Percentiles rank a stretch among this genome's conserved stretches.
These are phyloP conservation scores for Druceiella hillmani DNA, from an alignment of 2,888 invertebrate genomes.

Conservation along the genomic window DNA sequence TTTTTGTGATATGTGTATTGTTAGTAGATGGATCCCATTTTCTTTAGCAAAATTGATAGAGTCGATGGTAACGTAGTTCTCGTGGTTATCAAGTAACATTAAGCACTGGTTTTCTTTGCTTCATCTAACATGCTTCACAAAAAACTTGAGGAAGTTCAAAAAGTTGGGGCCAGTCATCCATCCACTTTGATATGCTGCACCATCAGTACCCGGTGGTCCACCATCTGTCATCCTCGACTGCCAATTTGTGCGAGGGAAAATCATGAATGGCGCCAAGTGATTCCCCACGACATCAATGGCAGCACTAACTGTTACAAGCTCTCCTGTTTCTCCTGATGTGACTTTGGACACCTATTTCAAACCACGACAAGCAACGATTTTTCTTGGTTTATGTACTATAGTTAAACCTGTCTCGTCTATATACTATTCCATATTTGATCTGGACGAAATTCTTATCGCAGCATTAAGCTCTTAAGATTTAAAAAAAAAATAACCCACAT, in stretches of 20 bases:
- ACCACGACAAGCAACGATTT: conserved; percentile 19
- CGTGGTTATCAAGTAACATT: conserved; percentile 6
- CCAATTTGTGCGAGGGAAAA: conserved; percentile 18
- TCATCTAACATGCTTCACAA: conserved; percentile 7
- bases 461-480: conserved; percentile 18
- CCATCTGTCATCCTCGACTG: conserved; percentile 12
- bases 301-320: conserved; percentile 21
- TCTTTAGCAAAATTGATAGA: neutral
- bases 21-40: neutral
- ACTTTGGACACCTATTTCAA: conserved; percentile 23
- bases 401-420: conserved; percentile 21
- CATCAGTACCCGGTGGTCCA: conserved; percentile 14
- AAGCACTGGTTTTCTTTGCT: conserved; percentile 10
- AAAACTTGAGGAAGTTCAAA: conserved; percentile 6
- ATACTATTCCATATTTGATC: conserved; percentile 19
- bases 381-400: conserved; percentile 19
- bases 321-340: conserved; percentile 25
- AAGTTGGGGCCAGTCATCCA: conserved; percentile 13
- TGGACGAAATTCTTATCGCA: conserved; percentile 12
- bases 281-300: conserved; percentile 18
- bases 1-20: neutral
- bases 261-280: conserved; percentile 18
- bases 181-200: conserved; percentile 14
- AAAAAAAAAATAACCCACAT: conserved; percentile 18
- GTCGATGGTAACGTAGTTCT: neutral